Evolutionary conservation across 2,113 vertebrate genomes (phyloP).

Genomic region (Stomatorhinus ivindoensis): DNA sequence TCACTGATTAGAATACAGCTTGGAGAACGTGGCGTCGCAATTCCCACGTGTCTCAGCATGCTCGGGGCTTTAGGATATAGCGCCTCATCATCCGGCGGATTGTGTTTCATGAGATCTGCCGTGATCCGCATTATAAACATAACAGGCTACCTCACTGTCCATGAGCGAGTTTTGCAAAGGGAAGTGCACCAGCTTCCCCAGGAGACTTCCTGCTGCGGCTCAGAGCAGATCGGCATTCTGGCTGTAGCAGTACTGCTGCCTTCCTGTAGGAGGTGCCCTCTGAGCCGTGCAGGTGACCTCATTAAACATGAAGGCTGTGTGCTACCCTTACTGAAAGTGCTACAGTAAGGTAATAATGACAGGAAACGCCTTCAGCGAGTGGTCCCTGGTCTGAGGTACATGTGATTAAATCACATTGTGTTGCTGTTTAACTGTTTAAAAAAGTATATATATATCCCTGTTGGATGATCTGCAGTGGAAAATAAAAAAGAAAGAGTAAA

Average conservation of each 20-base stretch:
- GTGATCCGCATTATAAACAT: not conserved
- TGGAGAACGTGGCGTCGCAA: not conserved
- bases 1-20: not conserved
- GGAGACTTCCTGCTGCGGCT: not conserved
- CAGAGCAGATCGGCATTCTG: not conserved
- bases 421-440: not conserved
- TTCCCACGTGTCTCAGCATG: not conserved
- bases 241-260: not conserved
- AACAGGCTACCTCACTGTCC: not conserved
- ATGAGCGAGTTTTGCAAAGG: not conserved
- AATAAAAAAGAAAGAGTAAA: not conserved
- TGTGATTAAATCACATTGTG: not conserved
- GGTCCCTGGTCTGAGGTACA: not conserved
- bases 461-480: not conserved
- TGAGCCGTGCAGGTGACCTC: constrained; percentile 10
- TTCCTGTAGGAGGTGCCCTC: not conserved
- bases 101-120: no score
- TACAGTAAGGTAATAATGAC: not conserved
- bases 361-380: not conserved
- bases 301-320: constrained; percentile 23
- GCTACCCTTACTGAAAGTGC: not conserved
- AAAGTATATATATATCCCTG: not conserved
- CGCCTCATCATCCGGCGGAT: not conserved
- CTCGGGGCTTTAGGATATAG: not conserved
- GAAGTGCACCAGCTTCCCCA: not conserved